Base-by-base conservation (phyloP, 2,797 vertebrate genomes). In the Falco columbarius region DNA sequence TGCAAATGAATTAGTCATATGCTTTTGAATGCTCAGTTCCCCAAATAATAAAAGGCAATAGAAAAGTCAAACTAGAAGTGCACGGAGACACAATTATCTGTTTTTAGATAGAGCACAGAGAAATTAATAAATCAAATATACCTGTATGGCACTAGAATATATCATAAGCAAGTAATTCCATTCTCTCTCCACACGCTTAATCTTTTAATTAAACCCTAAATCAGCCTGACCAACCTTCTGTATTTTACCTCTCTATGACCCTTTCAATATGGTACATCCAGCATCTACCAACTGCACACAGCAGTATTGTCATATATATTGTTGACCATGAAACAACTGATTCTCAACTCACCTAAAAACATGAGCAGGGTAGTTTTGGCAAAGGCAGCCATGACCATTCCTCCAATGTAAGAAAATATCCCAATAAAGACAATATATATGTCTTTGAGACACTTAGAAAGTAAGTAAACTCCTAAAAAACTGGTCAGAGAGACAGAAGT, bases 341-440 rank as follows among this genome's bases (percentile, higher is more conserved):
- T 81, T 63, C 29, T n/a, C 61, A 94, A 98, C 99, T 99, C 93
- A 99, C 99, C 99, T 92, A 99, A 89, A 96, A 99, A 98, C 99
- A 99, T 99, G 87, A 98, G 80, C 61, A 98, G 72, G 1, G 99
- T 99, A 38, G 99, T 99, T 95, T 97, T 99, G 65, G 98, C 98
- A 87, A 99, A 99, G 6, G 98, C 98, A 49, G 98, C 47, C 95
- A 99, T 95, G 76, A 97, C 9, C 98, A 99, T 98, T 93, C 99
- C 99, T 47, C 96, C 94, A 47, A 97, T 47, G 51, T 98, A 98
- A 7, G 99, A 99, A n/a, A 99, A 92, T 75, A 99, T 98, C 36
- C 99, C 99, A 7, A 98, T 98, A 83, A 98, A 97, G 80, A 98
- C 96, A 10, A 99, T 99, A 86, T 98, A 62, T 72, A 98, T 97